A percentile compares a stretch with the other conserved stretches of the same genome.
Evolutionary conservation across 2,888 invertebrate genomes (phyloP).

Genomic region (Eupithecia insigniata): DNA sequence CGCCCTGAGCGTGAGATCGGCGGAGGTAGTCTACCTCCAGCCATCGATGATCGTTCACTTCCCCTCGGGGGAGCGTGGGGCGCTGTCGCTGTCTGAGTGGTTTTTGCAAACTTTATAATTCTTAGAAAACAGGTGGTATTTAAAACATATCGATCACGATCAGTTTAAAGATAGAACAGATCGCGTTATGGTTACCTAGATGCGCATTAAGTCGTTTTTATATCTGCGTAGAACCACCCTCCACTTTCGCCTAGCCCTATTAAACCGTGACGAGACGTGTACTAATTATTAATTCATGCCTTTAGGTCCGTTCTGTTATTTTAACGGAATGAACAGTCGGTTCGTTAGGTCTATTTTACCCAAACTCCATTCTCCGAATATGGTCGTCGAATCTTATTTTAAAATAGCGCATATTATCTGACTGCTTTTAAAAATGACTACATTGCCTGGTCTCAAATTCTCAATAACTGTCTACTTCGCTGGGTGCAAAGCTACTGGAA

Average conservation of each 20-base stretch:
- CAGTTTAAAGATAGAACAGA: too few relatives aligned
- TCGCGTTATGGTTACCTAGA: too few relatives aligned
- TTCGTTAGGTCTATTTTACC: too few relatives aligned
- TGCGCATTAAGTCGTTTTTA: too few relatives aligned
- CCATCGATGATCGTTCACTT: constrained; percentile 10
- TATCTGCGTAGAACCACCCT: too few relatives aligned
- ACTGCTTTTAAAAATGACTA: background rate
- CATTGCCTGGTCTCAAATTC: background rate
- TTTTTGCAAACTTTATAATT: background rate
- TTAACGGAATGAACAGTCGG: too few relatives aligned
- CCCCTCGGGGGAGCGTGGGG: constrained; percentile 3
- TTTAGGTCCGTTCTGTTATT: too few relatives aligned
- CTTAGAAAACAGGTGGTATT: too few relatives aligned
- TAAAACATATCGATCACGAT: too few relatives aligned
- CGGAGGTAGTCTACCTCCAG: constrained; percentile 6
- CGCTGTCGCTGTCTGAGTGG: constrained; percentile 4
- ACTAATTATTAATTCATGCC: too few relatives aligned
- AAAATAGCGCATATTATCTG: background rate
- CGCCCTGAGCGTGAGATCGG: constrained; percentile 8
- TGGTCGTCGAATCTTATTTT: background rate
- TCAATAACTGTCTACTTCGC: background rate
- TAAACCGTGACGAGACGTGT: too few relatives aligned
- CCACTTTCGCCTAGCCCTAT: too few relatives aligned
- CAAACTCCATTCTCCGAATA: background rate
- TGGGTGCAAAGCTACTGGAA: background rate